Conservation (phyloP, 1,140 invertebrate species). For the Drosophila athabasca region DNA sequence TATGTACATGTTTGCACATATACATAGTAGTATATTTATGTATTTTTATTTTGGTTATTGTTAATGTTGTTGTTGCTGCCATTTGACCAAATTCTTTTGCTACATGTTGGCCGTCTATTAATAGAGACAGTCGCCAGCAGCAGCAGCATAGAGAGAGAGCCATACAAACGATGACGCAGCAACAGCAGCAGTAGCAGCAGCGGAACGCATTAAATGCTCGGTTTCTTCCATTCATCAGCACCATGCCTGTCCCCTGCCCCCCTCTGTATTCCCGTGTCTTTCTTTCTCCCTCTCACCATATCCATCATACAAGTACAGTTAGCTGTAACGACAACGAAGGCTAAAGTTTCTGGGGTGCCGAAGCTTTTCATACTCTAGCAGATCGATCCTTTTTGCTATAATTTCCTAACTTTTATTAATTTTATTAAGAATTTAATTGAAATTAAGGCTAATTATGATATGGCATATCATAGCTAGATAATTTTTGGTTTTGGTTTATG, state of each 20-base stretch:
- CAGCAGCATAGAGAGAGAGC: slow-evolving; percentile 32
- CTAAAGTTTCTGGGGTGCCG: too few species aligned
- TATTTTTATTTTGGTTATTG: slow-evolving; percentile 40
- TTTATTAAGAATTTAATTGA: too few species aligned
- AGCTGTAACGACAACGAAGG: slow-evolving; percentile 18
- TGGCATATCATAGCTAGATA: too few species aligned
- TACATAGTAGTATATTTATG: slow-evolving; percentile 20
- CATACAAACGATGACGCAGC: slow-evolving; percentile 63
- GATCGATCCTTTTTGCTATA: too few species aligned
- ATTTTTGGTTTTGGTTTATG: too few species aligned
- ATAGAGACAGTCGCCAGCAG: slow-evolving; percentile 58
- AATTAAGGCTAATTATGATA: too few species aligned
- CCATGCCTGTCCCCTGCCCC: neutral
- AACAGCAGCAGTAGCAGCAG: slow-evolving; percentile 34
- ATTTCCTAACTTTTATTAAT: too few species aligned
- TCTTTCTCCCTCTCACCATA: neutral
- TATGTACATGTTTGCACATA: slow-evolving; percentile 16
- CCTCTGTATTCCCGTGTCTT: neutral
- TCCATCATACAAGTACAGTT: slow-evolving; percentile 46
- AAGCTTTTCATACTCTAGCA: too few species aligned
- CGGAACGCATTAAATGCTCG: slow-evolving; percentile 22
- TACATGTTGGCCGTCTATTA: slow-evolving; percentile 64
- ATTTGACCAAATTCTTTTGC: slow-evolving; percentile 66
- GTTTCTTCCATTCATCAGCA: slow-evolving; percentile 23
- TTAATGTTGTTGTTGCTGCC: slow-evolving; percentile 44